Evolutionary conservation across 1,140 invertebrate genomes (phyloP).

Genomic region (Bombus impatiens): DNA sequence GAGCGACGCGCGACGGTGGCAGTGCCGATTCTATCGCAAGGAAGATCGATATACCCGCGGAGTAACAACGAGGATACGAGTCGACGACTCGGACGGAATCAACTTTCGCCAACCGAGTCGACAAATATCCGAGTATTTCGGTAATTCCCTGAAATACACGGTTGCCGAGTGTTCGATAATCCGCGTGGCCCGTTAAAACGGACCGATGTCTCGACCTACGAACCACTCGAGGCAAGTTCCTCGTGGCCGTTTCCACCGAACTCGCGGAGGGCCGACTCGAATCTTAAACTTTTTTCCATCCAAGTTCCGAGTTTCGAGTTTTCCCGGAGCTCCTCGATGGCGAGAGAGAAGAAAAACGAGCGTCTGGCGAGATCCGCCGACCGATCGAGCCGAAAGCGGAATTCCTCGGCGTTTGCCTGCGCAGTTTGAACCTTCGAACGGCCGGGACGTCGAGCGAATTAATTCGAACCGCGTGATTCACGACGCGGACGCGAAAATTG

Average conservation of each 20-base stretch:
- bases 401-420: background rate
- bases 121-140: background rate
- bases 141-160: background rate
- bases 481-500: background rate
- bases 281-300: background rate
- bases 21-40: background rate
- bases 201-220: background rate
- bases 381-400: background rate
- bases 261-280: background rate
- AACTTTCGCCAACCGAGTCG: background rate
- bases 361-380: too few species aligned
- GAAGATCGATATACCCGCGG: background rate
- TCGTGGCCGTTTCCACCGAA: background rate
- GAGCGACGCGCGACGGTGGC: rapidly evolving
- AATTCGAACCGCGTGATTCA: background rate
- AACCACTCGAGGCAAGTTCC: background rate
- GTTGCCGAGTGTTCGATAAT: background rate
- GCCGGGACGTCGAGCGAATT: background rate
- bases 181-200: background rate
- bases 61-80: background rate
- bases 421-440: background rate
- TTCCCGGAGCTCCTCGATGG: background rate
- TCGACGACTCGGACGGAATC: too few species aligned
- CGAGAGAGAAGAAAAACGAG: background rate
- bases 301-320: background rate